These are phyloP conservation scores for Phenacoccus solenopsis DNA, from an alignment of 1,140 invertebrate genomes.

Conservation along the genomic window DNA sequence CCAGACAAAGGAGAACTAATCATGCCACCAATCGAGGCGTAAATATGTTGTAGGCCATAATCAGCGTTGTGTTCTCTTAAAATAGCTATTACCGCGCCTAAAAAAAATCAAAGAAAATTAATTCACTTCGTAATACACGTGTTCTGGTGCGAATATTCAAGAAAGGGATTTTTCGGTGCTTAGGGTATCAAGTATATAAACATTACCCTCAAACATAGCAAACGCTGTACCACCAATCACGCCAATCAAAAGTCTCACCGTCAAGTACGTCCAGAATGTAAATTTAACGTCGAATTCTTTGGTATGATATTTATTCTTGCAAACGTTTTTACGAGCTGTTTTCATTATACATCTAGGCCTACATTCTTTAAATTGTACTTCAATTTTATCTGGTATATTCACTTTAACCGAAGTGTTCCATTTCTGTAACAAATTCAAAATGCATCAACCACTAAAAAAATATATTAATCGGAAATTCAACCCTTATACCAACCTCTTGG, in stretches of 20 bases:
- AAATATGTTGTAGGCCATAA: conserved; percentile 65
- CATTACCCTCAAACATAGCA: conserved; percentile 58
- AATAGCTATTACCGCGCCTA: conserved; percentile 59
- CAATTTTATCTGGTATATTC: not conserved
- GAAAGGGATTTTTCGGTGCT: too few relatives aligned
- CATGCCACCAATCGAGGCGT: conserved; percentile 63
- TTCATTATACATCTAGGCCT: conserved; percentile 41
- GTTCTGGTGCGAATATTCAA: not conserved
- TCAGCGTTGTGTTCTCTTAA: conserved; percentile 61
- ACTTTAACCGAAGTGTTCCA: not conserved
- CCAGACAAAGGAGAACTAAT: conserved; percentile 66
- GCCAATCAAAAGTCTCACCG: conserved; percentile 55
- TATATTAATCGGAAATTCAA: not conserved
- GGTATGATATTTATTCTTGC: conserved; percentile 42
- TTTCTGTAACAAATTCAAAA: not conserved
- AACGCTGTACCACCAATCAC: conserved; percentile 49
- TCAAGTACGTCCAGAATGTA: conserved; percentile 65
- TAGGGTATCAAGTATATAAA: not conserved
- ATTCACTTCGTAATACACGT: not conserved
- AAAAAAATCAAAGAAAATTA: conserved; percentile 8
- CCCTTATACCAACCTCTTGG: not conserved
- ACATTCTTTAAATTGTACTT: conserved; percentile 31
- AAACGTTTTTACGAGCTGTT: conserved; percentile 41
- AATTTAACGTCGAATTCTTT: conserved; percentile 47
- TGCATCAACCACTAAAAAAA: not conserved